phyloP scores from a whole-genome alignment of 2,797 vertebrate species.

The Thripadectes ignobilis region DNA sequence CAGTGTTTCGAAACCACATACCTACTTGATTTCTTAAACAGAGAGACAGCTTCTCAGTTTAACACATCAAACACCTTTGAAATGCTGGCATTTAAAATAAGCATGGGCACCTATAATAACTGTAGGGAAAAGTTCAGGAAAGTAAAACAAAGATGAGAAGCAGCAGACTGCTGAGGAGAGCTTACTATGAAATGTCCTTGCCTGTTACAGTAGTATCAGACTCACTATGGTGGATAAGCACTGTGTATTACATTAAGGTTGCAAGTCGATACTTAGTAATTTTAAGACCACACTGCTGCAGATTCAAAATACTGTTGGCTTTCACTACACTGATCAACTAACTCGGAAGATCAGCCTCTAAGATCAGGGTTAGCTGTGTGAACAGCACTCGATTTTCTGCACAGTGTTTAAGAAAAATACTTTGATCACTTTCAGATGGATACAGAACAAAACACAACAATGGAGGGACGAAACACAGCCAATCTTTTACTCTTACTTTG shows the following conservation, averaged over 20 bases:
- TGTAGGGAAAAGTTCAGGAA: background rate
- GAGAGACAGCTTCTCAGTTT: background rate
- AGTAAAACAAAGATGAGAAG: background rate
- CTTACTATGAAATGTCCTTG: background rate
- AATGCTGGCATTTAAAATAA: background rate
- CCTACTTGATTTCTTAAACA: background rate
- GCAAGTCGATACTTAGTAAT: background rate
- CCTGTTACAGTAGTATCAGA: background rate
- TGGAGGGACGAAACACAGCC: conserved; percentile 64
- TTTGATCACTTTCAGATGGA: conserved; percentile 41
- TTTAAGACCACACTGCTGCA: background rate
- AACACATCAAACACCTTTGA: background rate
- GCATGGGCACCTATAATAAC: background rate
- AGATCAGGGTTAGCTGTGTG: background rate
- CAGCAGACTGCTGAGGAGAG: background rate
- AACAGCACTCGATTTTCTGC: background rate
- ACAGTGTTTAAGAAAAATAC: background rate
- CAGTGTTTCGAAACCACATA: background rate
- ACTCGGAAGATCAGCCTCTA: background rate
- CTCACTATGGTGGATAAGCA: background rate
- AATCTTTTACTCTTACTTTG: conserved; percentile 11
- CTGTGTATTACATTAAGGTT: background rate
- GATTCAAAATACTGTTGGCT: background rate
- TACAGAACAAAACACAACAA: conserved; percentile 70
- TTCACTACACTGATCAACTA: background rate